Evolutionary conservation across 35 echinoderm and acorn worm genomes (phyloP).

Genomic region (Acanthaster planci): DNA sequence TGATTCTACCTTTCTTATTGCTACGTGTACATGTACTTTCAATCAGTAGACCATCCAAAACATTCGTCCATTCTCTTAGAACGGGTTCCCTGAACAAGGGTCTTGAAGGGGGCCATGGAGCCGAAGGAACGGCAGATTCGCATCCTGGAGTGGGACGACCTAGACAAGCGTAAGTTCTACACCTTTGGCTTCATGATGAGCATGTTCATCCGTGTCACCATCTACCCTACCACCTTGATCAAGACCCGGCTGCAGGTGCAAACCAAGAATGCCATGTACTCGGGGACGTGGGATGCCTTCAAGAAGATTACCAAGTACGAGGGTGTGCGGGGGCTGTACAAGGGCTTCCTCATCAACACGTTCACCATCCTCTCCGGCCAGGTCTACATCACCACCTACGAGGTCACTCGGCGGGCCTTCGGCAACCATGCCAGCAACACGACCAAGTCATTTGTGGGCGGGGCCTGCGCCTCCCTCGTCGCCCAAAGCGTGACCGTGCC

Average conservation of each 20-base stretch:
- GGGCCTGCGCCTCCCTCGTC: conserved; percentile 81
- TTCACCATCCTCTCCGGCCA: conserved; percentile 83
- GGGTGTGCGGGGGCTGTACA: conserved; percentile 86
- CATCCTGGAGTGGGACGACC: conserved; percentile 95
- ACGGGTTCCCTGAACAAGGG: too few species aligned
- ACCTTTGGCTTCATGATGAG: conserved; percentile 66
- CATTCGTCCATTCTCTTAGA: too few species aligned
- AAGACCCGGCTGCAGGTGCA: conserved; percentile 95
- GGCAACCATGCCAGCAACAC: conserved; percentile 56
- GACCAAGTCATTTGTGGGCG: conserved; percentile 72
- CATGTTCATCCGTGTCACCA: conserved; percentile 58
- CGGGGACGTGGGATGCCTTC: conserved; percentile 92
- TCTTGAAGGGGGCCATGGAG: not conserved
- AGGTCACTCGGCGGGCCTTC: conserved; percentile 66
- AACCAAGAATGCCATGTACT: conserved; percentile 65
- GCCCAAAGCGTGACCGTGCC: conserved; percentile 91
- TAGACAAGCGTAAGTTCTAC: conserved; percentile 87
- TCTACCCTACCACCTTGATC: conserved; percentile 84
- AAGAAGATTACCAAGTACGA: conserved; percentile 93
- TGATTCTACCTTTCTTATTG: too few species aligned
- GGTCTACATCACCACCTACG: conserved; percentile 88
- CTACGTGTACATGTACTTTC: too few species aligned
- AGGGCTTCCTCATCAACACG: conserved; percentile 82
- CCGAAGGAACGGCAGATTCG: conserved; percentile 40
- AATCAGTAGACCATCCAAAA: too few species aligned